Evolutionary conservation across 2,888 invertebrate genomes (phyloP), one percentile per base, ranked within the genome.

Genomic region (Melipona beecheii): DNA sequence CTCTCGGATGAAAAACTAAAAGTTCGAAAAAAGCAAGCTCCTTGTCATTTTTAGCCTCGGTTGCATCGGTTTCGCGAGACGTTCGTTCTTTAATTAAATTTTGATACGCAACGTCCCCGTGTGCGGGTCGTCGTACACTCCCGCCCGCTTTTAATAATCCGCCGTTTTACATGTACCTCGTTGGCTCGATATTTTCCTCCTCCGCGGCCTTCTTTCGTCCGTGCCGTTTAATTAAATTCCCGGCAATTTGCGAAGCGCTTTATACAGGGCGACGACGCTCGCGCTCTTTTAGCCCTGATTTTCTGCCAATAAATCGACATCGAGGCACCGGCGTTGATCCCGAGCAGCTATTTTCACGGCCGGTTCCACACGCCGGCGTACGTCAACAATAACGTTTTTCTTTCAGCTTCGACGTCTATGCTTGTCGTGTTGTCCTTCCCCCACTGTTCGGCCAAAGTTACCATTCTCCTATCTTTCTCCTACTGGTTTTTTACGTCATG

Each of bases 81-180:
- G 70, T 54, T 56, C 60, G 62, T 54, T 60, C 56, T 84, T 82
- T 24, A 82, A 84, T 84, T 82, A 84, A 78, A 82, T 78, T 77
- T 58, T 82, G 78, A 84, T 81, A 82, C 82, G 74, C 70, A 31
- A 62, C 77, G n/a, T 36, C 27, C 60, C 56, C 58, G 56, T 27
- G 64, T 56, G 27, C 50, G 1, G 43, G 43, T n/a, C n/a, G 17
- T 19, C 11, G 52, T 31, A 31, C 54, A 50, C 65, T 75, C 54
- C 11, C 43, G 1, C 43, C 43, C 71, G 43, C 65, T 58, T 82
- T 75, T 78, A 76, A 84, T 84, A 83, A 84, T 78, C 76, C 68
- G 11, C 21, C 54, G 43, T 58, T 72, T 36, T 68, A 70, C 80
- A 58, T 60, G 70, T 79, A 65, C 74, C 31, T n/a, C 60, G 19